These are phyloP conservation scores for Amyelois transitella DNA, from an alignment of 1,140 invertebrate species.

Conservation along the genomic window DNA sequence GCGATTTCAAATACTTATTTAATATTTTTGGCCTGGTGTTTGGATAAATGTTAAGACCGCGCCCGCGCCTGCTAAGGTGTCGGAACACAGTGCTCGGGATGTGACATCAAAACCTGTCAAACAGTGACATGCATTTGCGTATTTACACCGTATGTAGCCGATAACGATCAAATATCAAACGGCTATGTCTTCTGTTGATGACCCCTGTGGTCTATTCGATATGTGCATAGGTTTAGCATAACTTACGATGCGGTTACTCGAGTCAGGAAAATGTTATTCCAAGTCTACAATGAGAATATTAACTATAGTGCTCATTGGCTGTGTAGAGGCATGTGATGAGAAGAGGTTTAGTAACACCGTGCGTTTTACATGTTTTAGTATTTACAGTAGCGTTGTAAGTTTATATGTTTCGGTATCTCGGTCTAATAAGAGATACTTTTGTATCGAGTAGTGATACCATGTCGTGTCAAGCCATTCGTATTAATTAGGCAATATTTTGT, in stretches of 20 bases:
- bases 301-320: conserved; percentile 71
- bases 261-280: conserved; percentile 70
- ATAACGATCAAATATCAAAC: conserved; percentile 34
- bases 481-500: conserved; percentile 35
- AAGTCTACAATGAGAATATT: conserved; percentile 71
- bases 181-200: conserved; percentile 35
- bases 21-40: not conserved
- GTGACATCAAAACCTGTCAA: conserved; percentile 74
- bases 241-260: conserved; percentile 70
- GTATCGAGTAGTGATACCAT: conserved; percentile 24
- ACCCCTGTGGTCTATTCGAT: conserved; percentile 51
- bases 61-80: conserved; percentile 66
- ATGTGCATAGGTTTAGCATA: conserved; percentile 73
- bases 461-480: conserved; percentile 40
- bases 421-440: conserved; percentile 32
- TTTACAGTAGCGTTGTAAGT: conserved; percentile 60
- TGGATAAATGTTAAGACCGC: conserved; percentile 27
- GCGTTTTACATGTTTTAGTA: conserved; percentile 62
- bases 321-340: conserved; percentile 72
- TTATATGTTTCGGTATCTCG: conserved; percentile 35
- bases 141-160: conserved; percentile 59
- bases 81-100: conserved; percentile 75
- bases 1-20: not conserved
- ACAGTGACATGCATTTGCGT: conserved; percentile 73
- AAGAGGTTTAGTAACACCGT: conserved; percentile 73